Evolutionary conservation across 2,888 invertebrate species (phyloP).

Genomic region (Plagodis pulveraria): DNA sequence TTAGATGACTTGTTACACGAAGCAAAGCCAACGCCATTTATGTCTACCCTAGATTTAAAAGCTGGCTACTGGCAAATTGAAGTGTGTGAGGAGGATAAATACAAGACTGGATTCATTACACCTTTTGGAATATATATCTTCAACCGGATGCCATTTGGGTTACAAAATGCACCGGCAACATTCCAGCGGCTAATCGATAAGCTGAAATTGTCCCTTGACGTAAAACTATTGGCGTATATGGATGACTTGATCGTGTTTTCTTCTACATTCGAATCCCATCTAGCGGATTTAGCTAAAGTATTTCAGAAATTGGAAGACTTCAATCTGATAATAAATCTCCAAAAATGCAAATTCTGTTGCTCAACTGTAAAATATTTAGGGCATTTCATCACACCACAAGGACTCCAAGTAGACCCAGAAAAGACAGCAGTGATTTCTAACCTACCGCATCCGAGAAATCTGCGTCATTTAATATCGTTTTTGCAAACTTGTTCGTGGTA

Average conservation of each 20-base stretch:
- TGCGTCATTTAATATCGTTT: conserved; percentile 43
- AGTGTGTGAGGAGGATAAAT: conserved; percentile 40
- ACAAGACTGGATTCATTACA: conserved; percentile 51
- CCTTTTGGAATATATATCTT: conserved; percentile 51
- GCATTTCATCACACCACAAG: conserved; percentile 34
- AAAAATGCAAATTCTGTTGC: conserved; percentile 39
- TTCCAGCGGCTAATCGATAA: conserved; percentile 39
- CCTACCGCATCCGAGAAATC: conserved; percentile 35
- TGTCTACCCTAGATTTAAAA: conserved; percentile 41
- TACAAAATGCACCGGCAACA: conserved; percentile 39
- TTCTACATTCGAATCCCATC: conserved; percentile 35
- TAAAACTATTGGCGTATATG: conserved; percentile 39
- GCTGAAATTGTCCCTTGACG: conserved; percentile 13
- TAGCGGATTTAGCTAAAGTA: conserved; percentile 39
- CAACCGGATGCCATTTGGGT: conserved; percentile 49
- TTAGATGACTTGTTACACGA: conserved; percentile 51
- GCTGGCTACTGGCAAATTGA: conserved; percentile 47
- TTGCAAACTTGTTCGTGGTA: conserved; percentile 44
- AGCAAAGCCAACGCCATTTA: conserved; percentile 40
- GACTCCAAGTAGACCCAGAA: conserved; percentile 33
- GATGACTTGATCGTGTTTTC: conserved; percentile 51
- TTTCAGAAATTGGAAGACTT: conserved; percentile 32
- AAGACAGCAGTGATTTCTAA: conserved; percentile 40
- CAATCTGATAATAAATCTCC: conserved; percentile 37
- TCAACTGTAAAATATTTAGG: conserved; percentile 36